phyloP scores from a whole-genome alignment of 2,113 vertebrate species.

The Crotalus helleri region DNA sequence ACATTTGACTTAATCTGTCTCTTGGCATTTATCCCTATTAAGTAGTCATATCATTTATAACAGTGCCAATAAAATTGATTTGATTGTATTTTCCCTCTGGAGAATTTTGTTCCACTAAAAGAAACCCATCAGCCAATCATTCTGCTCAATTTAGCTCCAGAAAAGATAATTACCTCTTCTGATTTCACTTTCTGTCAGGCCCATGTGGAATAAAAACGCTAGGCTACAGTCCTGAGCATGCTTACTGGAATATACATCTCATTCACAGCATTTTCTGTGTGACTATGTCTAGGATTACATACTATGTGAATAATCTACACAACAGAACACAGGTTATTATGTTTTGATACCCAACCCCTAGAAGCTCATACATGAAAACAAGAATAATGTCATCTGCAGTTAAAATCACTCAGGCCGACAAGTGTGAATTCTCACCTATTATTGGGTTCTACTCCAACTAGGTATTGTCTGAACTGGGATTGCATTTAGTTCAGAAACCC shows the following conservation, averaged over 20 bases:
- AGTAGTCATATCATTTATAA: conserved; percentile 28
- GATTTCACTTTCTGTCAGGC: conserved; percentile 24
- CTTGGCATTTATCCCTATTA: conserved; percentile 32
- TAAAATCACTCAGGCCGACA: background rate
- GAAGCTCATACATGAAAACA: background rate
- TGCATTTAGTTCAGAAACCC: background rate
- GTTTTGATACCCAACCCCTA: background rate
- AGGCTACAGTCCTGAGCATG: background rate
- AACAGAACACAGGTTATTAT: background rate
- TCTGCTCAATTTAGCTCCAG: conserved; percentile 33
- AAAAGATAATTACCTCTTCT: conserved; percentile 32
- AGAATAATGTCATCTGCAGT: background rate
- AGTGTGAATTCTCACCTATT: background rate
- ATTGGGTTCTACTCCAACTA: background rate
- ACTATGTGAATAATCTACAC: background rate
- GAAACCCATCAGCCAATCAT: conserved; percentile 33
- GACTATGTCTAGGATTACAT: background rate
- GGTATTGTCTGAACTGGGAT: background rate
- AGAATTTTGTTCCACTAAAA: conserved; percentile 30
- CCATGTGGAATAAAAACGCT: conserved; percentile 19
- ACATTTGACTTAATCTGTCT: conserved; percentile 33
- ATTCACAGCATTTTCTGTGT: background rate
- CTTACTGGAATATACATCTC: background rate
- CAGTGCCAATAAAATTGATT: conserved; percentile 30
- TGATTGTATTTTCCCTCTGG: conserved; percentile 30